Evolutionary conservation across 2,797 vertebrate species (phyloP).

Genomic region (Petrocephalus schoutedeni): DNA sequence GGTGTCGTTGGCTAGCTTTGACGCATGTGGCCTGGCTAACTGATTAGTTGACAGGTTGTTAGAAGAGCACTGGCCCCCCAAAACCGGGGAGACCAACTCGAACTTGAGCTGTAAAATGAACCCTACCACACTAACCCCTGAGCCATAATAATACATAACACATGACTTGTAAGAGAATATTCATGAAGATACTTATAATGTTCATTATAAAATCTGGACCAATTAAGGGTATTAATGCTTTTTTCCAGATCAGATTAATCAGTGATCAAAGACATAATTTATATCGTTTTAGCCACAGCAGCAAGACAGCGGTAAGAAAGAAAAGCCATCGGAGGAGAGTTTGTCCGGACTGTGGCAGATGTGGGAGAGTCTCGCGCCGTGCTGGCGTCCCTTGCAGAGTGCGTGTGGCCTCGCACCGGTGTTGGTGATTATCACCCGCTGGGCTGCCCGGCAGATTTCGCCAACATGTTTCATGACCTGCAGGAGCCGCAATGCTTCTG

Average conservation of each 20-base stretch:
- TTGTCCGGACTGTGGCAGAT: background rate
- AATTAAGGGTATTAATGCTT: background rate
- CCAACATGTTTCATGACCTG: background rate
- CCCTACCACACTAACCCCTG: background rate
- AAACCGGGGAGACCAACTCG: background rate
- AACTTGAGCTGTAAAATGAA: background rate
- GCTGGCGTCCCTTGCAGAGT: background rate
- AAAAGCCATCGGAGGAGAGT: background rate
- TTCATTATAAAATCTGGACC: slow-evolving; percentile 2
- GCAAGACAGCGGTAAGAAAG: background rate
- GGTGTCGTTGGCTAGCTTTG: background rate
- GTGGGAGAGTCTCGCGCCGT: background rate
- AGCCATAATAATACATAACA: background rate
- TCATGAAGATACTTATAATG: slow-evolving; percentile 5
- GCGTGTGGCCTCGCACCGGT: background rate
- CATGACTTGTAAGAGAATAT: background rate
- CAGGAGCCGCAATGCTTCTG: background rate
- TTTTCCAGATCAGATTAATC: background rate
- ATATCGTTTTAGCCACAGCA: background rate
- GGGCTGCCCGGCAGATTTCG: background rate
- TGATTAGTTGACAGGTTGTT: background rate
- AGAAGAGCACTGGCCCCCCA: background rate
- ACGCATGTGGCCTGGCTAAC: background rate
- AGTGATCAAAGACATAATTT: background rate
- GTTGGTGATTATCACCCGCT: background rate